Conservation (phyloP, 2,113 vertebrate genomes). For the Carollia perspicillata region DNA sequence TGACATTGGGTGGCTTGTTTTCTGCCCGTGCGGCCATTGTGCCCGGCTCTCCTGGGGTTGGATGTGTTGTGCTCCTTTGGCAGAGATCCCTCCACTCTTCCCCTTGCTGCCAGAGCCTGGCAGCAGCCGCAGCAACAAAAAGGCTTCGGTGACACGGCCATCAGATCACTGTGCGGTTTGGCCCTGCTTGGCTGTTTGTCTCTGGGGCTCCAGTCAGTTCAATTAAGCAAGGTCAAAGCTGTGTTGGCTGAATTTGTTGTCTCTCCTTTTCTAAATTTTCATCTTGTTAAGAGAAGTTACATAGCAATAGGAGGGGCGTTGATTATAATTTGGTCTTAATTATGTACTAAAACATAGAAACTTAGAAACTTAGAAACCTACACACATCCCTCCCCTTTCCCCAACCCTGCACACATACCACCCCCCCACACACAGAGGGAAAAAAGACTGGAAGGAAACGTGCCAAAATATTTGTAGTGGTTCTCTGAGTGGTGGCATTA, state of each 20-base stretch:
- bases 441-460: not conserved
- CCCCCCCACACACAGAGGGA: too few species aligned
- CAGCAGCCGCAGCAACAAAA: not conserved
- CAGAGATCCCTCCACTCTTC: constrained; percentile 36
- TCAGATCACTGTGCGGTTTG: constrained; percentile 30
- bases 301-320: not conserved
- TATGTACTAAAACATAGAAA: not conserved
- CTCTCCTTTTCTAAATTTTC: not conserved
- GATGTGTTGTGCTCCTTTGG: constrained; percentile 58
- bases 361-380: not conserved
- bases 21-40: constrained; percentile 42
- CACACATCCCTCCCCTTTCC: rapidly evolving
- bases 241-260: not conserved
- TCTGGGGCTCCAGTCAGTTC: constrained; percentile 30
- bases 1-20: constrained; percentile 47
- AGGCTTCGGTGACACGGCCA: not conserved
- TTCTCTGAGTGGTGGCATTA: not conserved
- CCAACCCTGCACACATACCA: too few species aligned
- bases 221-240: constrained; percentile 39
- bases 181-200: constrained; percentile 23
- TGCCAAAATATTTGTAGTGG: not conserved
- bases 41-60: not conserved
- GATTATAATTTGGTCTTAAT: not conserved
- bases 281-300: not conserved
- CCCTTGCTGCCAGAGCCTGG: constrained; percentile 18